These are phyloP conservation scores for Tinea semifulvella DNA, from an alignment of 2,888 invertebrate species.

Conservation along the genomic window DNA sequence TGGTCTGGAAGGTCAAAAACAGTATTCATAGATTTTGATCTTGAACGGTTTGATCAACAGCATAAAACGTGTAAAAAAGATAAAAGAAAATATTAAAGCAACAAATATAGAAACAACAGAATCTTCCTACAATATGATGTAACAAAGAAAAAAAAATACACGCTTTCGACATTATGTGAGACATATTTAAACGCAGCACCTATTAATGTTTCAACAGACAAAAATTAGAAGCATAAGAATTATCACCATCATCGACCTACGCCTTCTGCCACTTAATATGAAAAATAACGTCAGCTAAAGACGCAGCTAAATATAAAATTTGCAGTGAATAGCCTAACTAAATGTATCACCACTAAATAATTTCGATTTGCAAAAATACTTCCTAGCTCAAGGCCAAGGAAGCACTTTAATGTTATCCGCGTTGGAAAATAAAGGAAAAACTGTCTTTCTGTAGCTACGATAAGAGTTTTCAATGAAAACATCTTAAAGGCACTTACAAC, in stretches of 20 bases:
- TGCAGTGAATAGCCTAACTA: slow-evolving; percentile 13
- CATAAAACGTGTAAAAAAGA: not conserved
- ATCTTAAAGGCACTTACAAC: slow-evolving; percentile 10
- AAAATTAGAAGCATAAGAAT: slow-evolving; percentile 12
- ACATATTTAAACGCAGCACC: not conserved
- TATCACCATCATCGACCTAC: slow-evolving; percentile 16
- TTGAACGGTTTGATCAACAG: too few species aligned
- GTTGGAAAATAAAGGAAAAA: not conserved
- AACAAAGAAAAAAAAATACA: not conserved
- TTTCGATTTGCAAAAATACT: slow-evolving; percentile 15
- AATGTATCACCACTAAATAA: slow-evolving; percentile 16
- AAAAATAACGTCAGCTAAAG: slow-evolving; percentile 15
- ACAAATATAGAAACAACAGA: not conserved
- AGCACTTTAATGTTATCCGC: slow-evolving; percentile 4
- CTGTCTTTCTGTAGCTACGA: not conserved
- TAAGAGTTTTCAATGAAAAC: not conserved
- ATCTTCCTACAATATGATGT: too few species aligned
- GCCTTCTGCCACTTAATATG: slow-evolving; percentile 10
- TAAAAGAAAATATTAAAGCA: not conserved
- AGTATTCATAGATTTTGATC: too few species aligned
- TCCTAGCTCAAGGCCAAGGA: slow-evolving; percentile 16
- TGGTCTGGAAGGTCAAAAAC: too few species aligned
- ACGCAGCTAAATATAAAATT: slow-evolving; percentile 13
- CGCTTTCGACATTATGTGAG: not conserved
- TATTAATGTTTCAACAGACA: slow-evolving; percentile 11